These are phyloP conservation scores for Cephus pygmeus DNA, from an alignment of 2,888 invertebrate species.

Conservation along the genomic window DNA sequence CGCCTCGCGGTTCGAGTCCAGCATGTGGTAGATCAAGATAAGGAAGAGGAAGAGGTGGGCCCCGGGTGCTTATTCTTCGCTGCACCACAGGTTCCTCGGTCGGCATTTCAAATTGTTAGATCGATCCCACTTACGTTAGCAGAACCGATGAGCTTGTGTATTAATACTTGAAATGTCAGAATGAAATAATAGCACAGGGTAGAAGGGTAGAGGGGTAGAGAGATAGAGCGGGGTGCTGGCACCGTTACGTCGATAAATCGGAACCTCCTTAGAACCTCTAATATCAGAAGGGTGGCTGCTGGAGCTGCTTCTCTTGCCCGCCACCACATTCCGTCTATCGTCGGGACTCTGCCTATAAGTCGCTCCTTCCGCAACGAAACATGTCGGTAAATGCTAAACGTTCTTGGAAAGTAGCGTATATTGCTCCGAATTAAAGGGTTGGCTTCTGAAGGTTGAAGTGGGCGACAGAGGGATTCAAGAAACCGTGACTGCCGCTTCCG, in stretches of 20 bases:
- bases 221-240: conserved; percentile 30
- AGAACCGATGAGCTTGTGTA: conserved; percentile 29
- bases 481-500: too few relatives aligned
- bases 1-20: too few relatives aligned
- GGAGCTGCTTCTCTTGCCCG: background rate
- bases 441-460: too few relatives aligned
- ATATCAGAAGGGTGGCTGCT: background rate
- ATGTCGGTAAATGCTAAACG: background rate
- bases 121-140: too few relatives aligned
- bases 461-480: too few relatives aligned
- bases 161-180: conserved; percentile 54
- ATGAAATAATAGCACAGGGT: conserved; percentile 44
- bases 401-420: too few relatives aligned
- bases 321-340: background rate
- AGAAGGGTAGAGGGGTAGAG: background rate
- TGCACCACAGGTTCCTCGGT: too few relatives aligned
- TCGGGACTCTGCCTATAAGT: background rate
- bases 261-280: conserved; percentile 29
- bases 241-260: conserved; percentile 39
- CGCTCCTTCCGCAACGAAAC: background rate
- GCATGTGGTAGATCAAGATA: too few relatives aligned
- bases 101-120: too few relatives aligned
- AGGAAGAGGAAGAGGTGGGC: too few relatives aligned
- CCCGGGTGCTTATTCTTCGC: too few relatives aligned
- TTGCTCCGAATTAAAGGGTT: too few relatives aligned